Conservation (phyloP, 2,888 invertebrate genomes). For the Sinopyrophorus schimmeli region DNA sequence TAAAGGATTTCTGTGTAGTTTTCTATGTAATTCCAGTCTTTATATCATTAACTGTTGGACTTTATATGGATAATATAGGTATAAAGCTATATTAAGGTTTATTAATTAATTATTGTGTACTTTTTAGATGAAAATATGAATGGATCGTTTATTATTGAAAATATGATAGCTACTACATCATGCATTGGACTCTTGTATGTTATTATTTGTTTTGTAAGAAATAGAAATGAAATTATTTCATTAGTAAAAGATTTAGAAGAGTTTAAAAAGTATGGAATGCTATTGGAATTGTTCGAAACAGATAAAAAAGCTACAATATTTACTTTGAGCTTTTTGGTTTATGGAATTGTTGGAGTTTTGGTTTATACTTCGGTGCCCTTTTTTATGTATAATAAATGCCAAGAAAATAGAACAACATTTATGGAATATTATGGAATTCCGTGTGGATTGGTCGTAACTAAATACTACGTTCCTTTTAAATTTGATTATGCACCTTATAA, state of each 20-base stretch:
- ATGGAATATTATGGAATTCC: conserved; percentile 22
- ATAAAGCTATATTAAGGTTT: background rate
- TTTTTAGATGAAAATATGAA: conserved; percentile 17
- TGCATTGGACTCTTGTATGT: conserved; percentile 23
- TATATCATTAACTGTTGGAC: background rate
- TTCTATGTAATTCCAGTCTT: conserved; percentile 2
- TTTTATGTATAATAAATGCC: conserved; percentile 15
- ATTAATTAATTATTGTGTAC: background rate
- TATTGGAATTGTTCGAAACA: conserved; percentile 19
- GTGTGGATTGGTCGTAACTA: conserved; percentile 25
- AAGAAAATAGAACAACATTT: conserved; percentile 12
- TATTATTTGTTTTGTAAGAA: conserved; percentile 20
- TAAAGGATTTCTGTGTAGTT: conserved; percentile 6
- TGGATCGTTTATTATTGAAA: conserved; percentile 23
- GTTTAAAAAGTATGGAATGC: conserved; percentile 15
- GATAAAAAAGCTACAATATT: conserved; percentile 23
- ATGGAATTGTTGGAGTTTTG: conserved; percentile 20
- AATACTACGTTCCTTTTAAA: conserved; percentile 21
- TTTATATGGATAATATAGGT: background rate
- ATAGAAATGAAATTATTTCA: conserved; percentile 19
- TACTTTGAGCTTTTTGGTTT: conserved; percentile 20
- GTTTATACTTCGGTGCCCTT: conserved; percentile 20
- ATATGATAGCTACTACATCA: conserved; percentile 19
- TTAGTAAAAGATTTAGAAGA: conserved; percentile 19
- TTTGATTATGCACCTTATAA: conserved; percentile 22